Conservation (phyloP, 2,888 invertebrate genomes). For the Synergus laeviventris region DNA sequence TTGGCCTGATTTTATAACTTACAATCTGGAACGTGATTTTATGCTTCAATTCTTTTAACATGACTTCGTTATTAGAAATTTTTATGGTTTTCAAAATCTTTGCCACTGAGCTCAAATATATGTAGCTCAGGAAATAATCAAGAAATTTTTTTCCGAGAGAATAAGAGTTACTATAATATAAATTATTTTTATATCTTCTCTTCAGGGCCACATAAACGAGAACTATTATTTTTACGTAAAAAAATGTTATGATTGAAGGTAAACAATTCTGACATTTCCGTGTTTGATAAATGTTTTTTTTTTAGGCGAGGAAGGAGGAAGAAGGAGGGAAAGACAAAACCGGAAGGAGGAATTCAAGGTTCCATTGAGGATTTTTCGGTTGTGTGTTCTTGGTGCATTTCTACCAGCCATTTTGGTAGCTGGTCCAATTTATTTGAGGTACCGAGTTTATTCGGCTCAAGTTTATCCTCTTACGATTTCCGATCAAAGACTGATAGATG, state of each 20-base stretch:
- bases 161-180: neutral
- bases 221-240: neutral
- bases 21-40: neutral
- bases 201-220: neutral
- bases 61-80: neutral
- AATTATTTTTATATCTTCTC: neutral
- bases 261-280: neutral
- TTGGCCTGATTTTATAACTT: neutral
- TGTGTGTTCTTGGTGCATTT: conserved; percentile 81
- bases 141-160: neutral
- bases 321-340: conserved; percentile 66
- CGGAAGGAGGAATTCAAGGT: conserved; percentile 71
- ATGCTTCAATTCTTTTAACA: neutral
- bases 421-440: conserved; percentile 84
- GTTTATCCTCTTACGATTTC: conserved; percentile 86
- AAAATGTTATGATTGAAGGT: neutral
- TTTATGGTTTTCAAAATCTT: neutral
- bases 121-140: neutral
- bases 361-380: conserved; percentile 80
- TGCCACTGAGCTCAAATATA: neutral
- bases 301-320: conserved; percentile 56
- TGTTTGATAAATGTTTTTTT: neutral
- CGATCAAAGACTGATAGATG: conserved; percentile 86
- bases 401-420: conserved; percentile 83
- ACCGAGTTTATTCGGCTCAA: conserved; percentile 83